Percentiles rank a stretch among this genome's conserved stretches.
phyloP scores from a whole-genome alignment of 2,888 invertebrate species.

The Drosophila mulleri region DNA sequence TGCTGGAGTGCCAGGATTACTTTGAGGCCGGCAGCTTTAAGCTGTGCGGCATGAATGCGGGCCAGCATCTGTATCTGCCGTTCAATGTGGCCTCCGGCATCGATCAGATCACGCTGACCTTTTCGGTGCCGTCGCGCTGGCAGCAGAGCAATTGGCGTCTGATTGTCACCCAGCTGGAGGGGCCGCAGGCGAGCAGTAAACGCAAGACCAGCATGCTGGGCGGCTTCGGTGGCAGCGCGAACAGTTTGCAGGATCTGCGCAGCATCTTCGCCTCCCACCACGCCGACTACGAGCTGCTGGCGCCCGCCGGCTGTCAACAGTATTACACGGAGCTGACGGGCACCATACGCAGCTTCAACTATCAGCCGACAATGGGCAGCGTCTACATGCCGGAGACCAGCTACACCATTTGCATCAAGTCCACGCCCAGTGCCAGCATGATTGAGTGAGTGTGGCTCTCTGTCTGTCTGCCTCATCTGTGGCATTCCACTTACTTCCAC shows the following conservation, averaged over 20 bases:
- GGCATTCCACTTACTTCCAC: neutral
- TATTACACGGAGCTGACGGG: slow-evolving; percentile 88
- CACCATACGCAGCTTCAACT: slow-evolving; percentile 87
- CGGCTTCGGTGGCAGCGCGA: slow-evolving; percentile 50
- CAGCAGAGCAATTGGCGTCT: slow-evolving; percentile 86
- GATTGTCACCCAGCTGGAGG: slow-evolving; percentile 88
- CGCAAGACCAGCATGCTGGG: slow-evolving; percentile 39
- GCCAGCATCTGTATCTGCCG: slow-evolving; percentile 86
- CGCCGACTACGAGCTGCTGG: slow-evolving; percentile 80
- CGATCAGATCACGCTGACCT: slow-evolving; percentile 85
- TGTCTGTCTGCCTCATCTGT: neutral
- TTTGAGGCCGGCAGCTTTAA: slow-evolving; percentile 74
- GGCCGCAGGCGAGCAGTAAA: slow-evolving; percentile 71
- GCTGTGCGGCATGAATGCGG: slow-evolving; percentile 88
- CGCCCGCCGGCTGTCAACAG: slow-evolving; percentile 89
- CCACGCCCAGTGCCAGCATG: slow-evolving; percentile 67
- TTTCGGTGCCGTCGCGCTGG: slow-evolving; percentile 85
- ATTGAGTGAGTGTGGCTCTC: slow-evolving; percentile 73
- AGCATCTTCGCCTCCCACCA: slow-evolving; percentile 75
- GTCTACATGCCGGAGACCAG: slow-evolving; percentile 86
- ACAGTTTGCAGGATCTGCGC: slow-evolving; percentile 77
- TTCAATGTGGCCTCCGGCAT: slow-evolving; percentile 80
- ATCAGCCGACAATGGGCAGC: slow-evolving; percentile 85
- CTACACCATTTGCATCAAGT: slow-evolving; percentile 89
- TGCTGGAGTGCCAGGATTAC: slow-evolving; percentile 72